Conservation (phyloP, 1,140 invertebrate genomes). For the Listronotus oregonensis region DNA sequence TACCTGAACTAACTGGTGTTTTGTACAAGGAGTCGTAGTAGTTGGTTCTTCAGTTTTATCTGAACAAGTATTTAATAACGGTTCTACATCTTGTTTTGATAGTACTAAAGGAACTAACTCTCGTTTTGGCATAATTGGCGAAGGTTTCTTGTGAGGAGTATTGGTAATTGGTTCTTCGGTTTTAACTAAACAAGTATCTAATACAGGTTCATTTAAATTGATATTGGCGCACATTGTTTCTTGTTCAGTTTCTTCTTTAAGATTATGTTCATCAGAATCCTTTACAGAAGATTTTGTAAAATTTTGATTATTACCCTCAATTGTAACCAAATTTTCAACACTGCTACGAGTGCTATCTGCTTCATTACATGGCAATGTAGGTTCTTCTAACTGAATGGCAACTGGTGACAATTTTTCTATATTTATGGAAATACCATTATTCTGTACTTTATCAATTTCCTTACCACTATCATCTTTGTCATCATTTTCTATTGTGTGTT, state of each 20-base stretch:
- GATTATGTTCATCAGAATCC: no score
- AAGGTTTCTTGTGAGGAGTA: not conserved
- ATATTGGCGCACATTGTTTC: no score
- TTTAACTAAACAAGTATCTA: not conserved
- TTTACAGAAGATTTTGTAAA: not conserved
- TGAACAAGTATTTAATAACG: not conserved
- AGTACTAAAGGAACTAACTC: no score
- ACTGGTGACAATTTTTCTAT: not conserved
- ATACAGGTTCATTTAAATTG: not conserved
- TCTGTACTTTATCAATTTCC: no score
- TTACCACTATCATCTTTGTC: no score
- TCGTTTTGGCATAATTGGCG: not conserved
- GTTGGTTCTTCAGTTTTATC: not conserved
- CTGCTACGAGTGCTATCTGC: not conserved
- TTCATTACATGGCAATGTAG: not conserved
- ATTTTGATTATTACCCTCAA: slow-evolving; percentile 1
- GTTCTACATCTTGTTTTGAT: not conserved
- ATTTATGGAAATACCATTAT: not conserved
- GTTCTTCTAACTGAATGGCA: not conserved
- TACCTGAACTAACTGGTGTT: no score
- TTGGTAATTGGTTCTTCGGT: not conserved
- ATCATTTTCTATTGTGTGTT: no score
- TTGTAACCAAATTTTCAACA: not conserved
- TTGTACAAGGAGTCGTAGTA: not conserved
- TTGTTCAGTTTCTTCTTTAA: no score